Base-by-base conservation (phyloP, 2,888 invertebrate genomes). In the Nomada fabriciana region DNA sequence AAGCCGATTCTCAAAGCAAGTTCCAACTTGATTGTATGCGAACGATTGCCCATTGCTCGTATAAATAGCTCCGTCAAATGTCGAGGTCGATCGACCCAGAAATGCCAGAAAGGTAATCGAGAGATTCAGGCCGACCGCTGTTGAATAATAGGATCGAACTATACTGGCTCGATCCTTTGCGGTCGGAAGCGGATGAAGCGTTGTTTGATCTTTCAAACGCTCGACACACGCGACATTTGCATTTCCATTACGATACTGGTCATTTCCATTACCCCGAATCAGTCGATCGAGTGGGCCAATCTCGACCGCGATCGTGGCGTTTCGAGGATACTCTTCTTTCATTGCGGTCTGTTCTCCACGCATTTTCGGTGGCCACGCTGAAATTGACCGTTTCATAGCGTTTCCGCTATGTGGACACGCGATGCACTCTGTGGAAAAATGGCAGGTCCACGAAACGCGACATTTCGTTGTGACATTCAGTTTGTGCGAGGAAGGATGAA, bases 101-200 rank as follows among this genome's bases (percentile, higher is more conserved):
- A 81, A 69, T 50, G 82, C 60, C 76, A 71, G 75, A 52, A 75
- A 71, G 82, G 82, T 82, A 82, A 82, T 82, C 63, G 82, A 82
- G 82, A 75, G 82, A 50, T 61, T 67, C 55, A 47, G 60, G 59
- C 42, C 55, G 20, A 55, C 36, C 36, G 18, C 61, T n/a, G 42
- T 53, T 25, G 71, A 80, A 80, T 79, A 80, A 80, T 80, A 80
- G 80, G 80, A 13, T 70, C 47, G 53, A 7, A 20, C 69, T 11
- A 52, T 18, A n/a, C 20, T 50, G 55, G 13, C 55, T 50, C 59
- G 60, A 61, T 80, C 65, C 80, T 80, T 80, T 71, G 81, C 71
- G 67, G 67, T 43, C 25, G 53, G 25, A 50, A 50, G 20, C 61
- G 72, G 47, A 52, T 25, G n/a, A 23, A 18, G 25, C 67, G 61